Conservation (phyloP, 1,140 invertebrate species). For the Drosophila asahinai region DNA sequence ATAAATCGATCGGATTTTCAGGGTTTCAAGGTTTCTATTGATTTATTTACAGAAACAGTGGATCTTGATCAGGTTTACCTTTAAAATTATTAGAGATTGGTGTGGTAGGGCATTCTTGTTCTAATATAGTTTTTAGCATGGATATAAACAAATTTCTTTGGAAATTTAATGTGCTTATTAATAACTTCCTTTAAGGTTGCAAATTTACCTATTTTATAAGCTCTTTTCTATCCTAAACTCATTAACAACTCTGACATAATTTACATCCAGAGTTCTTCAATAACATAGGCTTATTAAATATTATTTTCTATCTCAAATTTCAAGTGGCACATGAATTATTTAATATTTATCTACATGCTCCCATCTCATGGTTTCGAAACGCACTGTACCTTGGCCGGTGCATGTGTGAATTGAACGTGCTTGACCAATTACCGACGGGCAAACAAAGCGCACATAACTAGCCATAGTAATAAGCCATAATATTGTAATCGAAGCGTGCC, state of each 20-base stretch:
- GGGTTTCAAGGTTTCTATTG: slow-evolving; percentile 21
- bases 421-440: slow-evolving; percentile 58
- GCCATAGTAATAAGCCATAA: slow-evolving; percentile 47
- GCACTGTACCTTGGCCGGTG: slow-evolving; percentile 29
- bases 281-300: neutral
- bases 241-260: neutral
- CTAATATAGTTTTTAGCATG: no score
- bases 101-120: no score
- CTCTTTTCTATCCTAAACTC: neutral
- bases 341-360: slow-evolving; percentile 7
- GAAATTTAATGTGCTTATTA: no score
- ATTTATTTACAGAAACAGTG: neutral
- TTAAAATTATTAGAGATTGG: no score
- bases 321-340: slow-evolving; percentile 5
- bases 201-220: neutral
- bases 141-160: no score
- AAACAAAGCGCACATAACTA: slow-evolving; percentile 41
- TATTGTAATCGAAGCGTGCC: slow-evolving; percentile 60
- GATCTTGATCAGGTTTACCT: neutral
- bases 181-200: neutral
- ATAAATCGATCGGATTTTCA: slow-evolving; percentile 33
- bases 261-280: no score
- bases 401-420: slow-evolving; percentile 72
- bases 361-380: slow-evolving; percentile 35
- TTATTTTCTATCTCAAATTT: neutral